Base-by-base conservation (phyloP, 1,140 invertebrate species). In the Aricia agestis region DNA sequence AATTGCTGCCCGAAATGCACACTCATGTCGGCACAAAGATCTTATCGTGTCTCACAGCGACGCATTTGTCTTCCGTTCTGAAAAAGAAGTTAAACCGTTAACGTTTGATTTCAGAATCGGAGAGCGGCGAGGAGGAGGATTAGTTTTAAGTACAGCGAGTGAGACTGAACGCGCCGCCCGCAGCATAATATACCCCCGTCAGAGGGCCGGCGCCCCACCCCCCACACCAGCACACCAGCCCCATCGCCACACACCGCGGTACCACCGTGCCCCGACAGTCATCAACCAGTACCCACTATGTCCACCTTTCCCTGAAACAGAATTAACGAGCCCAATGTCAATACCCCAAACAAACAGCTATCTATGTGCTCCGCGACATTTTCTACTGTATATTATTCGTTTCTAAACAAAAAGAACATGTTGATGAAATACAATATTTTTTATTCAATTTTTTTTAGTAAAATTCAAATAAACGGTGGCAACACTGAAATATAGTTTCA, bases 401-500 rank as follows among this genome's bases (percentile, higher is more conserved):
- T 86, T 86, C 86, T 85, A 87, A 85, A 86, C 59, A 78, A 52
- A 52, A 52, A 9, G 85, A 87, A 91, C 85, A 86, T 89, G 87
- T 89, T 89, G 84, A 86, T 84, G 82, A 87, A 87, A 89, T 85
- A 91, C 85, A 84, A 91, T 91, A 91, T 91, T 91, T 91, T 91
- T 91, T 91, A 91, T 91, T 91, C 87, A 90, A 90, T 90, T 91
- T 91, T 52, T 91, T 90, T 84, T 89, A 91, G 87, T 83, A 91
- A 91, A 91, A 88, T 89, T 86, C 76, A 77, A 91, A 87, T 89
- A 91, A 91, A 89, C 81, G 78, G 89, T 91, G 89, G 85, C 80
- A 85, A 89, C 87, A 89, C 87, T 79, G 79, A 7, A 42, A 25
- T 66, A 13, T 71, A 81, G 73, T 85, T 86, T 86, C 80, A 84